Conservation (phyloP, 2,888 invertebrate genomes). For the Cremastinae sp. region DNA sequence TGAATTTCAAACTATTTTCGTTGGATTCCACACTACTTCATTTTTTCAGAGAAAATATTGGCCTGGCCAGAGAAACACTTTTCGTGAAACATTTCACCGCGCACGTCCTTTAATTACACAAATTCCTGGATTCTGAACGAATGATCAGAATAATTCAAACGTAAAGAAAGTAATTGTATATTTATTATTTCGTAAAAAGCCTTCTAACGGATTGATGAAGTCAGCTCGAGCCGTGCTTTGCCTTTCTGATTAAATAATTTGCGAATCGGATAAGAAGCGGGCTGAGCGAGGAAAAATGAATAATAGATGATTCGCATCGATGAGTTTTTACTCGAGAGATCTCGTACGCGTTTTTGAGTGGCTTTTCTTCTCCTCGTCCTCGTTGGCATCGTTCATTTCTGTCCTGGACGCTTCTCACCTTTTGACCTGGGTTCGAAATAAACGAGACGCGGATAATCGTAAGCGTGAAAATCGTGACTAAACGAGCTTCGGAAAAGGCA, state of each 20-base stretch:
- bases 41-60: not conserved
- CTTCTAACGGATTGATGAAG: no score
- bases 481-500: not conserved
- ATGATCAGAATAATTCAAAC: no score
- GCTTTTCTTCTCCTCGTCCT: slow-evolving; percentile 8
- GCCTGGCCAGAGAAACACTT: not conserved
- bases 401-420: slow-evolving; percentile 59
- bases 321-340: not conserved
- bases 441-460: slow-evolving; percentile 40
- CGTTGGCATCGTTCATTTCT: slow-evolving; percentile 38
- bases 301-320: not conserved
- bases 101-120: slow-evolving; percentile 2
- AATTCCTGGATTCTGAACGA: no score
- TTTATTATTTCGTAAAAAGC: no score
- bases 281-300: slow-evolving; percentile 4
- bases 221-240: no score
- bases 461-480: slow-evolving; percentile 29
- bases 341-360: not conserved
- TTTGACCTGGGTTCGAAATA: slow-evolving; percentile 63
- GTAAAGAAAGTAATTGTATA: no score
- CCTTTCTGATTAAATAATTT: no score
- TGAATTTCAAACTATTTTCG: slow-evolving; percentile 52
- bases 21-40: slow-evolving; percentile 28
- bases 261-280: no score
- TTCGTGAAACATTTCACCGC: not conserved